These are phyloP conservation scores for Sigmodon hispidus DNA, from an alignment of 2,113 vertebrate genomes.

Conservation along the genomic window DNA sequence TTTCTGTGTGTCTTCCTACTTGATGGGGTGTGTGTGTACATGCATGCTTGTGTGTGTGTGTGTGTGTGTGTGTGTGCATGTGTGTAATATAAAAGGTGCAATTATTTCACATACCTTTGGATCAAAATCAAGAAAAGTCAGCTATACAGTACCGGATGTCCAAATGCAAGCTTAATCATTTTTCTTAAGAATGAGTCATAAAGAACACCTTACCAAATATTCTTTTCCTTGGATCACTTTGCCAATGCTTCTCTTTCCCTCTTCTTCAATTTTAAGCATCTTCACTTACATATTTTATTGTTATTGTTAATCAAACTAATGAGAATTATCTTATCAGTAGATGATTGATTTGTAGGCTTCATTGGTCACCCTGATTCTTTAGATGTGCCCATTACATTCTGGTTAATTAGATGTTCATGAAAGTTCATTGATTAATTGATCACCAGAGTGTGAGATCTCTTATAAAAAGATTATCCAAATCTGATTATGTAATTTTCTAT, in stretches of 20 bases:
- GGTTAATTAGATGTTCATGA: background rate
- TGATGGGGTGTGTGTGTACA: background rate
- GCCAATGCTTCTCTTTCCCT: background rate
- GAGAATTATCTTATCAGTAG: background rate
- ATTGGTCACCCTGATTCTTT: background rate
- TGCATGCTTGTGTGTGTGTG: background rate
- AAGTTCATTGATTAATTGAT: slow-evolving; percentile 24
- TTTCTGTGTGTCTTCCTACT: background rate
- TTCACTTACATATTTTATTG: background rate
- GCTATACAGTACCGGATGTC: slow-evolving; percentile 25
- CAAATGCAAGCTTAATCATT: background rate
- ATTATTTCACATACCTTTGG: background rate
- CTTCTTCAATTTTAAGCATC: background rate
- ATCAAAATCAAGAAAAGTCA: slow-evolving; percentile 43
- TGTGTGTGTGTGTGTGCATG: background rate
- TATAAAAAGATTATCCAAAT: background rate
- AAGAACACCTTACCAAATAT: background rate
- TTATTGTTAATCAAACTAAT: slow-evolving; percentile 35
- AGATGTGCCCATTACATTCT: background rate
- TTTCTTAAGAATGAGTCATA: background rate
- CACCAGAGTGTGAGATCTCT: background rate
- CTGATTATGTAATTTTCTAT: background rate
- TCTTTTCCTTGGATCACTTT: background rate
- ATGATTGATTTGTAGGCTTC: background rate
- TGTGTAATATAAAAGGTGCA: background rate